Evolutionary conservation across 2,888 invertebrate species (phyloP).

Genomic region (Nebria salina): DNA sequence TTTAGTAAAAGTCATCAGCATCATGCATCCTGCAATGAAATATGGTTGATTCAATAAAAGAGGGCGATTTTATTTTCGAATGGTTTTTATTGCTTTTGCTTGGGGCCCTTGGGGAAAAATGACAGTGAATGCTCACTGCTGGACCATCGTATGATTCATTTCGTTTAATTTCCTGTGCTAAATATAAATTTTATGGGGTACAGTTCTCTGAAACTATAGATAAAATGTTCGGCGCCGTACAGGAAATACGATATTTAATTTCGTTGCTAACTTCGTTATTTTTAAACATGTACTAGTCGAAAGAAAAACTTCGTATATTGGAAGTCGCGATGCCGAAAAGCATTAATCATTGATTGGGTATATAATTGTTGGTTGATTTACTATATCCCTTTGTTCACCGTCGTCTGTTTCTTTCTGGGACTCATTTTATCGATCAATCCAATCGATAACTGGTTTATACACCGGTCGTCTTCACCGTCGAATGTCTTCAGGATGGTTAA

Average conservation of each 20-base stretch:
- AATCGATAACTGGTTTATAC: slow-evolving; percentile 43
- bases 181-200: slow-evolving; percentile 39
- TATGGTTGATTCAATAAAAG: slow-evolving; percentile 40
- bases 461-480: slow-evolving; percentile 35
- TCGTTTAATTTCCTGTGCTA: slow-evolving; percentile 43
- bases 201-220: slow-evolving; percentile 8
- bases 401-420: slow-evolving; percentile 34
- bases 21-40: slow-evolving; percentile 25
- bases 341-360: slow-evolving; percentile 39
- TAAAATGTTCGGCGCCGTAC: neutral
- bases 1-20: neutral
- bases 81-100: slow-evolving; percentile 32
- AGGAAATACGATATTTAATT: slow-evolving; percentile 4
- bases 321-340: slow-evolving; percentile 29
- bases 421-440: slow-evolving; percentile 45
- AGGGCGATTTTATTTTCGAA: slow-evolving; percentile 28
- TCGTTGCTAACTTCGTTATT: neutral
- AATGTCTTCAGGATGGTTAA: slow-evolving; percentile 33
- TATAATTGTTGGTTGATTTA: slow-evolving; percentile 42
- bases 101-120: slow-evolving; percentile 13
- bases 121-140: slow-evolving; percentile 18
- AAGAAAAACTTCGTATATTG: neutral
- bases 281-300: neutral
- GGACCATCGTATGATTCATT: slow-evolving; percentile 39
- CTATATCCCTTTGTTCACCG: slow-evolving; percentile 13